These are phyloP conservation scores for Dorcus parallelipipedus DNA, from an alignment of 2,888 invertebrate genomes.

Conservation along the genomic window DNA sequence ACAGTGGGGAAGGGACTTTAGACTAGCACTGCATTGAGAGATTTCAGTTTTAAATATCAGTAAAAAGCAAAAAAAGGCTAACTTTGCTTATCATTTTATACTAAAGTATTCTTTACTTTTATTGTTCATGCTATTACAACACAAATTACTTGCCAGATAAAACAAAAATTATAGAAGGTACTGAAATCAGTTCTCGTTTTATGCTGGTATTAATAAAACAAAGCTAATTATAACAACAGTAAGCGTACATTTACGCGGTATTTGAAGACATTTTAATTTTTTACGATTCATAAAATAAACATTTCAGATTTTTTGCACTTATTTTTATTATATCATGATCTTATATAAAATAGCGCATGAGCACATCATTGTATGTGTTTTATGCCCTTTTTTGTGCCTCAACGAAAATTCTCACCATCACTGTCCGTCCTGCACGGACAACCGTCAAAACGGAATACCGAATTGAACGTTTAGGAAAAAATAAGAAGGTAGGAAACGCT, in stretches of 20 bases:
- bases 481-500: constrained; percentile 44
- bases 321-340: constrained; percentile 27
- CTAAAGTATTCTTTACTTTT: too few relatives aligned
- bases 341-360: constrained; percentile 44
- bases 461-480: constrained; percentile 29
- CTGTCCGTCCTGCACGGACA: constrained; percentile 31
- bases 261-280: constrained; percentile 32
- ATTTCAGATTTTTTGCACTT: constrained; percentile 28
- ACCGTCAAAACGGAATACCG: constrained; percentile 21
- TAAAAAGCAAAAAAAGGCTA: too few relatives aligned
- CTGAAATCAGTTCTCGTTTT: constrained; percentile 7
- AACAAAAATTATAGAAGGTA: too few relatives aligned
- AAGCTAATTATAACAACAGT: constrained; percentile 30
- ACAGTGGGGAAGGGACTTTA: too few relatives aligned
- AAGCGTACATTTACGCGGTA: constrained; percentile 30
- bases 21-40: too few relatives aligned
- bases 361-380: constrained; percentile 39
- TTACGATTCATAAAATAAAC: constrained; percentile 34
- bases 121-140: too few relatives aligned
- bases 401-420: constrained; percentile 36
- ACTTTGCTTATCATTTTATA: too few relatives aligned
- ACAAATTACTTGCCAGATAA: too few relatives aligned
- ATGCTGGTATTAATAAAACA: constrained; percentile 17
- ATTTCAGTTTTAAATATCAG: too few relatives aligned
- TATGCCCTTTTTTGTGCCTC: constrained; percentile 34